Base-by-base conservation (phyloP, 2,888 invertebrate species). In the Ennomos erosarius region DNA sequence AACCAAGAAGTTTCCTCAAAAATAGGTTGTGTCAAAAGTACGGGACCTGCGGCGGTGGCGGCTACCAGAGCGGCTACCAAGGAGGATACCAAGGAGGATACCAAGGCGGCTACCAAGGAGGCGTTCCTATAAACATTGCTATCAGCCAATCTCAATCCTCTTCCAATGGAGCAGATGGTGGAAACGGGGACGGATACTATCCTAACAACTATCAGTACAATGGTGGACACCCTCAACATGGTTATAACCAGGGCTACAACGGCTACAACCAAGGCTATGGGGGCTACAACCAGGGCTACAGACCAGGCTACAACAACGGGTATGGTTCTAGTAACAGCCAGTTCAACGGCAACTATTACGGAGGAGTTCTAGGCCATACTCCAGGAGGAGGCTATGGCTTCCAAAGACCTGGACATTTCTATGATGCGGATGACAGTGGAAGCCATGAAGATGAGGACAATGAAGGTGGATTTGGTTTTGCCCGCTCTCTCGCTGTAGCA, bases 131-230 rank as follows among this genome's bases (percentile, higher is more conserved):
- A 56, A 90, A 90, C 69, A 91, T 91, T 49, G 92, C 90, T 1
- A 87, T 91, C 53, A 91, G 90, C 51, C 92, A 91, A 62, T 90
- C 92, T 0, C 92, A 92, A 62, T 78, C 89, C 10, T 87, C 90
- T 3, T 77, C 88, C 0, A 88, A 83, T 35, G 78, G 83, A 10
- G 90, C 85, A 0, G 84, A 82, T 0, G 86, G 87, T 1, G 87
- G 86, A 9, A 79, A 82, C 43, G 75, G 75, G 1, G 69, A 66
- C 35, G 83, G 85, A 0, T 75, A 82, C 64, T 79, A 75, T 52
- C 88, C 88, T 1, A 81, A 82, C 59, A 87, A 87, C 66, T 73
- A 87, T 47, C 88, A 88, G 44, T 75, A 78, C 49, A 79, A 79
- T 36, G 72, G 73, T 10, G 75, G 79, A 6, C 65, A 73, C 44